Conservation (phyloP, 2,797 vertebrate species). For the Lithobates pipiens region DNA sequence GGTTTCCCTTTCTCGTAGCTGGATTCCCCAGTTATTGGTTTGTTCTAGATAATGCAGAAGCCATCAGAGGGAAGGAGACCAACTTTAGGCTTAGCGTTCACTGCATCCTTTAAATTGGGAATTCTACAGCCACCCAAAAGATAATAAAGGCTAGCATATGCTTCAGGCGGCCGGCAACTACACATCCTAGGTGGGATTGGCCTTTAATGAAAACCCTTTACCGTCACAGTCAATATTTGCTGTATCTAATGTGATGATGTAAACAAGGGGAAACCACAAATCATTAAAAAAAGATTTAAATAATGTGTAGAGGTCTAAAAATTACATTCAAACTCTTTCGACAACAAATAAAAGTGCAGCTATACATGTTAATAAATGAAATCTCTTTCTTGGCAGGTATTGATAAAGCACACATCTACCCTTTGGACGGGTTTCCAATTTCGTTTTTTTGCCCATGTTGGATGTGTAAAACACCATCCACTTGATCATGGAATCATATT, state of each 20-base stretch:
- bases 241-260: background rate
- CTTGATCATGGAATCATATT: background rate
- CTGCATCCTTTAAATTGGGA: no score
- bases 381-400: no score
- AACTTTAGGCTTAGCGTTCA: no score
- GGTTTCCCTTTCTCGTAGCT: no score
- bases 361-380: background rate
- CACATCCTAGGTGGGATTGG: background rate
- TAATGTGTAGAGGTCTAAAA: conserved; percentile 1
- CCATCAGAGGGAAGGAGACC: no score
- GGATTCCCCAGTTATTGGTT: no score
- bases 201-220: background rate
- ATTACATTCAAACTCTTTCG: background rate
- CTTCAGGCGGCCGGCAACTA: background rate
- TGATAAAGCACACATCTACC: background rate
- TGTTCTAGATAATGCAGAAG: no score
- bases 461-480: background rate
- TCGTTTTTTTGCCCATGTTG: no score
- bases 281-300: background rate
- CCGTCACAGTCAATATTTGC: background rate
- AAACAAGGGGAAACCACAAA: background rate
- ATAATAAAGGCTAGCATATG: background rate
- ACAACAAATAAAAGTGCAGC: conserved; percentile 13
- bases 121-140: no score
- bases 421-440: no score